Percentiles rank a stretch among this genome's conserved stretches.
These are phyloP conservation scores for Urophycis tenuis DNA, from an alignment of 2,797 vertebrate genomes.

Conservation along the genomic window DNA sequence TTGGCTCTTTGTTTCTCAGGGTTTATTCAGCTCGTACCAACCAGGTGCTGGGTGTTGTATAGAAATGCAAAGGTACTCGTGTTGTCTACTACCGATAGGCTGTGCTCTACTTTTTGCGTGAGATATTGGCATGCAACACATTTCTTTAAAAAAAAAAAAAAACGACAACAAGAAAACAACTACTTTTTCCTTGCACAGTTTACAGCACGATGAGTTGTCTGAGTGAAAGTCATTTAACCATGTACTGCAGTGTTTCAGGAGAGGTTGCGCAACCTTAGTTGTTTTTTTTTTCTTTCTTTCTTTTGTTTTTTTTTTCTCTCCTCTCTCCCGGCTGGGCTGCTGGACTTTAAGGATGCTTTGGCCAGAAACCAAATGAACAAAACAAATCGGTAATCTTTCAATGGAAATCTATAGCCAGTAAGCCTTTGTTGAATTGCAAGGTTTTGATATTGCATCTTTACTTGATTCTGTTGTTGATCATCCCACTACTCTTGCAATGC, in stretches of 20 bases:
- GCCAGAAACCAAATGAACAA: constrained; percentile 34
- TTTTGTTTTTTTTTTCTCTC: constrained; percentile 49
- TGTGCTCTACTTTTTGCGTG: background rate
- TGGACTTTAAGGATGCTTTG: constrained; percentile 26
- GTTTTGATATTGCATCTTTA: background rate
- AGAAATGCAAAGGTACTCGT: constrained; percentile 25
- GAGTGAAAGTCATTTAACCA: background rate
- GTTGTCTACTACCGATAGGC: background rate
- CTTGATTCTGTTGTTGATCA: background rate
- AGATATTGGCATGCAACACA: background rate
- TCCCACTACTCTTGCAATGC: background rate
- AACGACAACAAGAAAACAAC: background rate
- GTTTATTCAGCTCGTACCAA: background rate
- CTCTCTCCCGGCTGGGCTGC: constrained; percentile 55
- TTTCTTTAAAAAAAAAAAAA: background rate
- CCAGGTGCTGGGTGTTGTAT: constrained; percentile 17
- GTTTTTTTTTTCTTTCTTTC: constrained; percentile 38
- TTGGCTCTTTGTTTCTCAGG: background rate
- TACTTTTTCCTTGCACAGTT: background rate
- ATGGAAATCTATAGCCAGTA: constrained; percentile 4
- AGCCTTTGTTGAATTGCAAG: too few relatives aligned
- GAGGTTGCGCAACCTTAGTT: background rate
- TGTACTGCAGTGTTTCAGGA: constrained; percentile 28
- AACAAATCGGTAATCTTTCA: constrained; percentile 27
- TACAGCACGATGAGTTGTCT: background rate